Percentiles rank a stretch among this genome's conserved stretches.
These are phyloP conservation scores for Melangyna quadrimaculata DNA, from an alignment of 2,888 invertebrate species.

Conservation along the genomic window DNA sequence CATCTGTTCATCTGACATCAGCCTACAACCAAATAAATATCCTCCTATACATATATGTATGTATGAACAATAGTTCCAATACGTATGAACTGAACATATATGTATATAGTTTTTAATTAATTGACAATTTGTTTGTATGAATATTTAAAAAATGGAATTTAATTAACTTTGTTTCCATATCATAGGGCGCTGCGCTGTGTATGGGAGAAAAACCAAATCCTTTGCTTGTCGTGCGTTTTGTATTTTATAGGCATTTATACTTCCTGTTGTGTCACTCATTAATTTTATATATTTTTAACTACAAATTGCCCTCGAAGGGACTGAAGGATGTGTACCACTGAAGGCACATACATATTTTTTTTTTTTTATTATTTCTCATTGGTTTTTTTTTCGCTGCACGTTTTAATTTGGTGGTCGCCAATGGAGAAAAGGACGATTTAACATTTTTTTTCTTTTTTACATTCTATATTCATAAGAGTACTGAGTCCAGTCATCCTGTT, in stretches of 20 bases:
- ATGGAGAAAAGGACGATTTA: constrained; percentile 18
- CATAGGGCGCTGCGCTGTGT: constrained; percentile 59
- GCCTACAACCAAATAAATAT: neutral
- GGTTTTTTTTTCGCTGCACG: constrained; percentile 4
- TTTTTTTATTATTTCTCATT: constrained; percentile 5
- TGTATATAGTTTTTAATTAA: constrained; percentile 62
- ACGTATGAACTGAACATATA: no score
- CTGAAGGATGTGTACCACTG: constrained; percentile 44
- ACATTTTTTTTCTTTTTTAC: constrained; percentile 38
- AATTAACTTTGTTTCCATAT: constrained; percentile 77
- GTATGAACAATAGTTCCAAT: no score
- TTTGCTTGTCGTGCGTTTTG: constrained; percentile 47
- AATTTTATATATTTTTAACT: constrained; percentile 47
- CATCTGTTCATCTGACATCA: neutral
- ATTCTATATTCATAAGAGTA: constrained; percentile 57
- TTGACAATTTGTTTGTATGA: constrained; percentile 72
- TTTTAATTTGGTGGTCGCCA: constrained; percentile 34
- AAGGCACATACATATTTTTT: constrained; percentile 21
- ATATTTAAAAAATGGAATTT: constrained; percentile 77
- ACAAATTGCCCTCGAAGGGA: constrained; percentile 41
- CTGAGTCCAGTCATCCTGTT: constrained; percentile 62
- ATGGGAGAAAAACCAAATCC: constrained; percentile 66
- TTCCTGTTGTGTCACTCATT: constrained; percentile 29
- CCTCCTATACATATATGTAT: neutral
- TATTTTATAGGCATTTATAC: constrained; percentile 21